Base-by-base conservation (phyloP, 2,113 vertebrate species). In the Platycercus adscitus region DNA sequence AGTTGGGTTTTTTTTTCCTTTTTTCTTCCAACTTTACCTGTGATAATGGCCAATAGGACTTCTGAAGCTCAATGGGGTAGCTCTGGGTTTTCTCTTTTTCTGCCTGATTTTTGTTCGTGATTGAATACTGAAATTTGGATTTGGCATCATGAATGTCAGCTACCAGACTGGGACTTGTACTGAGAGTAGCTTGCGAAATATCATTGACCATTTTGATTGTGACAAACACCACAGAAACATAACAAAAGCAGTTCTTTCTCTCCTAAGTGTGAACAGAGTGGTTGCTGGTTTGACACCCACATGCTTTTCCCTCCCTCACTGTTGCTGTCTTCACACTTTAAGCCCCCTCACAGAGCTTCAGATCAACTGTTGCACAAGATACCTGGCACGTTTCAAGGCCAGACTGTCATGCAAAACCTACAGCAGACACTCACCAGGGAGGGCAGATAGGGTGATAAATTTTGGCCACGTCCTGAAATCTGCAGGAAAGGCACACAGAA, bases 161-260 rank as follows among this genome's bases (percentile, higher is more conserved):
- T 31, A 47, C 28, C 13, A 73, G 49, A 29, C 19, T 63, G 56
- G 24, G 26, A 43, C n/a, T 78, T 76, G 35, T 41, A 68, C 44
- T 4, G 6, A 63, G 35, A 65, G 33, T 33, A 79, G 37, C 43
- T 93, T 91, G 60, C 13, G 49, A 81, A 83, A 35, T 89, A 88
- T 55, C 35, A 35, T 56, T 79, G 77, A 77, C 43, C 37, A 0
- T 90, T 83, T 50, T 56, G n/a, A 60, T 61, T 76, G 61, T 39
- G 26, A 58, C 55, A 81, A 95, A 61, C 43, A 39, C 15, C 39
- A 50, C 20, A 81, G 83, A 95, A 73, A 13, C 13, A 2, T 43
- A 88, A 77, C n/a, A 84, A 96, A 89, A 88, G 39, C 71, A 76
- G n/a, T 61, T 94, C 43, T 87, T 89, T 93, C 39, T 81, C 46